Base-by-base conservation (phyloP, 1,140 invertebrate species). In the Periplaneta americana region DNA sequence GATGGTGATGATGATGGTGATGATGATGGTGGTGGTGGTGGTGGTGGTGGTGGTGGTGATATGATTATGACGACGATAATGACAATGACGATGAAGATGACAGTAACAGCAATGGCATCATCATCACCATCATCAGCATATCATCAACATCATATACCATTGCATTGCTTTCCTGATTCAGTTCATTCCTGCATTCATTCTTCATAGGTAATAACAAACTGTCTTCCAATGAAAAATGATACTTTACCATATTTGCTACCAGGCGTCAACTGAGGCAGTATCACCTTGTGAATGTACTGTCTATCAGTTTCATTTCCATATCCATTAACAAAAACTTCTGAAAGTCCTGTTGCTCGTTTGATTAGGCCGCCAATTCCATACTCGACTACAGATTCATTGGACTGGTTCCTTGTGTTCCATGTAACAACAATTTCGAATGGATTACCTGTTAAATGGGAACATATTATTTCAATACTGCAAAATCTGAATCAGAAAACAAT, bases 251-350 rank as follows among this genome's bases (percentile, higher is more conserved):
- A 96, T 83, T 85, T 89, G 8, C 90, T 89, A 66, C 91, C 88
- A 75, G 93, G 92, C 79, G 88, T 86, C 0, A 96, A 88, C 75
- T 91, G 85, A 10, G 81, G 87, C 28, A 96, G 85, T 3, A 86
- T 88, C 13, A 94, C 95, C 87, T 91, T 89, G 86, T 98, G 97
- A 83, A 99, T 96, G 85, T 93, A 98, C 86, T 97, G 93, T 0
- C 87, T 18, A n/a, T 15, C 75, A 4, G 33, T 36, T 28, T 28
- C 28, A 35, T 34, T 80, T 13, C 34, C 34, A 32, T 18, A 31
- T 15, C 28, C 34, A 34, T n/a, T 75, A 22, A 75, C 34, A n/a
- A 35, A 35, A 13, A n/a, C 15, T 34, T 13, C 31, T n/a, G 37
- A 33, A 22, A 11, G 2, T 17, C 28, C 74, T 36, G 28, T 28